phyloP scores from a whole-genome alignment of 30 jellyfish, hydroid and myxozoan genomes.

The Cassiopea xamachana region DNA sequence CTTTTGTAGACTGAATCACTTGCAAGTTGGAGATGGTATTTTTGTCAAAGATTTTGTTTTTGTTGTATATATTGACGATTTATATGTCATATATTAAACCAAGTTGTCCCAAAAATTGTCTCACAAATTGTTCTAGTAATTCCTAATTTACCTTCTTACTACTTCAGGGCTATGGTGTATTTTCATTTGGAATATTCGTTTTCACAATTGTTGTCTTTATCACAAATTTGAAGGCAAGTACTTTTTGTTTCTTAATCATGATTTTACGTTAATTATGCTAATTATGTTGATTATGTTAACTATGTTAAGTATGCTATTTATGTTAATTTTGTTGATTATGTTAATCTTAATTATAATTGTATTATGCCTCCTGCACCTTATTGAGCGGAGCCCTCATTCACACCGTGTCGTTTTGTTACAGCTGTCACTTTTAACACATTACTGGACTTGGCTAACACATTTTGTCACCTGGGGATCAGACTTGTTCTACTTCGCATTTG shows the following conservation, averaged over 20 bases:
- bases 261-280: too few species aligned
- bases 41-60: too few species aligned
- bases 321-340: too few species aligned
- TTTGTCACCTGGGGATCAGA: constrained; percentile 91
- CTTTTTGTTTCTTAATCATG: not conserved
- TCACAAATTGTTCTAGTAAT: too few species aligned
- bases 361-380: not conserved
- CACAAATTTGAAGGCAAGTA: constrained; percentile 87
- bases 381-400: not conserved
- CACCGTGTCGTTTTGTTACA: not conserved
- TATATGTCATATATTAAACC: too few species aligned
- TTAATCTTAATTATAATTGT: too few species aligned
- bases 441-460: constrained; percentile 96
- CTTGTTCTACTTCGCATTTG: constrained; percentile 66
- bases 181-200: constrained; percentile 88
- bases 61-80: too few species aligned
- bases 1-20: too few species aligned
- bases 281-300: too few species aligned
- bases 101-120: too few species aligned
- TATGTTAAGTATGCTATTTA: too few species aligned
- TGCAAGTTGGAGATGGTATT: too few species aligned
- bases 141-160: not conserved
- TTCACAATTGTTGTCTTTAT: constrained; percentile 85
- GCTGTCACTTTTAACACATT: constrained; percentile 87
- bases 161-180: constrained; percentile 87